Conservation (phyloP, 2,797 vertebrate genomes). For the Myripristis jacobus region DNA sequence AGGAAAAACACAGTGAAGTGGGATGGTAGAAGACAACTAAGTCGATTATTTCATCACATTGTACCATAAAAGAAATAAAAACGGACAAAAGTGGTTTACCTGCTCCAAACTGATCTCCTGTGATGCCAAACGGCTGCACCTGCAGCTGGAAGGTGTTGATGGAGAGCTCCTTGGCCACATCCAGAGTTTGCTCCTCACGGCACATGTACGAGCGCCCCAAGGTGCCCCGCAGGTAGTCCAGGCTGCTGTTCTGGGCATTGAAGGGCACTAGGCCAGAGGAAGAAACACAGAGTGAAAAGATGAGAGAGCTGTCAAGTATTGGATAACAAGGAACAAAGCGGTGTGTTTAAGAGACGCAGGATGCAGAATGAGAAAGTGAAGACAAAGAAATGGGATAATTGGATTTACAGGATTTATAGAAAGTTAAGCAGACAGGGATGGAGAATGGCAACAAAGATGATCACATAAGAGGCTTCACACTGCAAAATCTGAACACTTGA, state of each 20-base stretch:
- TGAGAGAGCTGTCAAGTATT: neutral
- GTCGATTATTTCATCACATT: neutral
- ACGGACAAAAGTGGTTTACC: constrained; percentile 80
- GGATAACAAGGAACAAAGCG: neutral
- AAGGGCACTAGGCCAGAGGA: constrained; percentile 54
- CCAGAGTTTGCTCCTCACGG: constrained; percentile 85
- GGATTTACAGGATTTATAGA: neutral
- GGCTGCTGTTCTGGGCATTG: constrained; percentile 73
- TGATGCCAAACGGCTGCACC: constrained; percentile 91
- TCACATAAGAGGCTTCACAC: no score
- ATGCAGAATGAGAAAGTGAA: neutral
- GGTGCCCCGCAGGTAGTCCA: constrained; percentile 87
- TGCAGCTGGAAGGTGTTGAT: constrained; percentile 90
- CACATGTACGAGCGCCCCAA: constrained; percentile 93
- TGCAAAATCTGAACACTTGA: no score
- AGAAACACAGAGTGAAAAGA: neutral
- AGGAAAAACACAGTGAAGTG: neutral
- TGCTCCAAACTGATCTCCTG: constrained; percentile 87
- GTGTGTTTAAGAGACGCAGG: no score
- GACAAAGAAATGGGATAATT: neutral
- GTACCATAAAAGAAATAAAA: neutral
- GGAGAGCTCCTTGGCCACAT: constrained; percentile 75
- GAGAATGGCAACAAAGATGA: neutral
- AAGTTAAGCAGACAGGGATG: no score
- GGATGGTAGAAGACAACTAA: neutral